phyloP scores from a whole-genome alignment of 2,888 invertebrate species.

The Hypselothyrea guttata region DNA sequence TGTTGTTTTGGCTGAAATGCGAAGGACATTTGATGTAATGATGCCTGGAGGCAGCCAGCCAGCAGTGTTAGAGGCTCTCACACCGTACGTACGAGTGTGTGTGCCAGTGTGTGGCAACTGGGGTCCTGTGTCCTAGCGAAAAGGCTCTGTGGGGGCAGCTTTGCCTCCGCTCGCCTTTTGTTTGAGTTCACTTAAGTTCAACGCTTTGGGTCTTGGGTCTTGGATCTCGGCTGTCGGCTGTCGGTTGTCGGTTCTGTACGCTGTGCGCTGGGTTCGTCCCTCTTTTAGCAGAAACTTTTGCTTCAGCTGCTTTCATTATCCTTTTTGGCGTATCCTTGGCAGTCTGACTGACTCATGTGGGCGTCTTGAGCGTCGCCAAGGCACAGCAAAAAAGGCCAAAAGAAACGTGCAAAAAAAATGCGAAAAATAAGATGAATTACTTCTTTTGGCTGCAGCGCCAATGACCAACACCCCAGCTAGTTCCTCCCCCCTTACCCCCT shows the following conservation, averaged over 20 bases:
- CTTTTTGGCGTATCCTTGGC: conserved; percentile 74
- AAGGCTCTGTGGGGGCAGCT: conserved; percentile 42
- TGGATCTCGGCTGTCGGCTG: conserved; percentile 20
- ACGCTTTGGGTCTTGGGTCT: conserved; percentile 66
- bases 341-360: conserved; percentile 70
- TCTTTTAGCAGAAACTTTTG: conserved; percentile 59
- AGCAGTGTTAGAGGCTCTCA: conserved; percentile 34
- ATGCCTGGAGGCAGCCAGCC: conserved; percentile 76
- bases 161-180: conserved; percentile 67
- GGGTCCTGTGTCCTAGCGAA: conserved; percentile 37
- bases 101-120: conserved; percentile 16
- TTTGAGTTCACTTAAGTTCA: conserved; percentile 79
- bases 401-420: conserved; percentile 50
- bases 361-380: conserved; percentile 62
- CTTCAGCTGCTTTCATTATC: conserved; percentile 74
- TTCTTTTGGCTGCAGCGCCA: conserved; percentile 78
- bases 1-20: conserved; percentile 77
- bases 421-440: conserved; percentile 74
- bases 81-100: conserved; percentile 1
- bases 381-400: conserved; percentile 28
- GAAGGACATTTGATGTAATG: conserved; percentile 80
- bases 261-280: conserved; percentile 23
- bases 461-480: conserved; percentile 59
- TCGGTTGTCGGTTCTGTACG: conserved; percentile 18
- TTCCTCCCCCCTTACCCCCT: not conserved